phyloP scores from a whole-genome alignment of 2,113 vertebrate genomes.

The Callorhinus ursinus region DNA sequence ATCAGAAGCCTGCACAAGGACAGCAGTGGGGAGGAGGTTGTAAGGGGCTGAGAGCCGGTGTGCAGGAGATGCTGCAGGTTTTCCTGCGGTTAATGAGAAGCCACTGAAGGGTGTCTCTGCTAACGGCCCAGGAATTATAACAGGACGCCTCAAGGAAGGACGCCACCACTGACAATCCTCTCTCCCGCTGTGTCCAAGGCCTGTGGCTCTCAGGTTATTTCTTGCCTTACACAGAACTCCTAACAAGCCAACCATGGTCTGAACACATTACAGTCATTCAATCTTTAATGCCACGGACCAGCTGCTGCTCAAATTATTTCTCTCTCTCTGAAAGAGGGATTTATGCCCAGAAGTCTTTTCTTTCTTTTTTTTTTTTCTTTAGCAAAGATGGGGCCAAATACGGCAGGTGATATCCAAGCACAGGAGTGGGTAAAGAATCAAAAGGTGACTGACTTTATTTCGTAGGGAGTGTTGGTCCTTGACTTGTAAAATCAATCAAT shows the following conservation, averaged over 20 bases:
- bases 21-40: not conserved
- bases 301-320: constrained; percentile 46
- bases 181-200: not conserved
- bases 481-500: not conserved
- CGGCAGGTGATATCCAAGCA: not conserved
- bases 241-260: not conserved
- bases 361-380: not conserved
- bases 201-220: not conserved
- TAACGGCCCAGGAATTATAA: not conserved
- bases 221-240: not conserved
- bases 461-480: not conserved
- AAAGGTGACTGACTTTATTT: not conserved
- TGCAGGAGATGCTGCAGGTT: no score
- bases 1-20: not conserved
- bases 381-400: not conserved
- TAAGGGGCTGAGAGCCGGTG: not conserved
- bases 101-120: not conserved
- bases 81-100: not conserved
- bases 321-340: constrained; percentile 40
- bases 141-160: not conserved
- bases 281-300: not conserved
- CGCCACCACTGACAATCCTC: not conserved
- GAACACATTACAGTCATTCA: not conserved
- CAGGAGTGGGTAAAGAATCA: not conserved
- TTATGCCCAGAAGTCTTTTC: not conserved